Evolutionary conservation across 2,888 invertebrate species (phyloP).

Genomic region (Volucella zonaria): DNA sequence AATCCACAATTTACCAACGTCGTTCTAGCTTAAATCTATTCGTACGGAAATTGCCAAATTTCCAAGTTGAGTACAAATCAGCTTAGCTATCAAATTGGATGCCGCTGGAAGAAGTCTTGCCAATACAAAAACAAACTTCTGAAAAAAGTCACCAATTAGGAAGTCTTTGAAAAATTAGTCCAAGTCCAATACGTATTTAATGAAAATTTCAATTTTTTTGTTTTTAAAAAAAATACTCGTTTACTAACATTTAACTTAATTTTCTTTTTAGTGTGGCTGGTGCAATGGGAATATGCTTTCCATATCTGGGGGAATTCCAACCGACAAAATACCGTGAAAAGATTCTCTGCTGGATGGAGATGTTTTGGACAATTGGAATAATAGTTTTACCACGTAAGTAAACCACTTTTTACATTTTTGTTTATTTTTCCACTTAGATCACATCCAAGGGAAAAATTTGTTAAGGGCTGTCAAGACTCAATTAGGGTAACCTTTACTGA

Average conservation of each 20-base stretch:
- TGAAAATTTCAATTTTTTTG: too few relatives aligned
- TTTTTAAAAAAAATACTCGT: background rate
- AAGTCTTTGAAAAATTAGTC: too few relatives aligned
- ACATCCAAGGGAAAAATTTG: constrained; percentile 8
- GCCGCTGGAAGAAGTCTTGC: too few relatives aligned
- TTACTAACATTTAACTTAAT: background rate
- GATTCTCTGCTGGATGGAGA: constrained; percentile 92
- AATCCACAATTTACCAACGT: too few relatives aligned
- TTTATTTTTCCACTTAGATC: constrained; percentile 49
- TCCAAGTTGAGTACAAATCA: too few relatives aligned
- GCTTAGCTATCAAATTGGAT: too few relatives aligned
- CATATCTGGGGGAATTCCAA: constrained; percentile 92
- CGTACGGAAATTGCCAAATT: too few relatives aligned
- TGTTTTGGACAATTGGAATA: constrained; percentile 92
- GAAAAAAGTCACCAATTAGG: too few relatives aligned
- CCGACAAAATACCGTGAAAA: constrained; percentile 90
- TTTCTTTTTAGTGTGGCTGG: constrained; percentile 87
- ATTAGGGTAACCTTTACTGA: constrained; percentile 44
- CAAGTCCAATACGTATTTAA: too few relatives aligned
- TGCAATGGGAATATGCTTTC: constrained; percentile 92
- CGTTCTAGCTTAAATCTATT: too few relatives aligned
- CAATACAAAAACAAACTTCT: too few relatives aligned
- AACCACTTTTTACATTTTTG: constrained; percentile 2
- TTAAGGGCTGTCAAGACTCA: constrained; percentile 55
- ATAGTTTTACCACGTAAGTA: constrained; percentile 88